These are phyloP conservation scores for Vireo altiloquus DNA, from an alignment of 2,113 vertebrate species.

Conservation along the genomic window DNA sequence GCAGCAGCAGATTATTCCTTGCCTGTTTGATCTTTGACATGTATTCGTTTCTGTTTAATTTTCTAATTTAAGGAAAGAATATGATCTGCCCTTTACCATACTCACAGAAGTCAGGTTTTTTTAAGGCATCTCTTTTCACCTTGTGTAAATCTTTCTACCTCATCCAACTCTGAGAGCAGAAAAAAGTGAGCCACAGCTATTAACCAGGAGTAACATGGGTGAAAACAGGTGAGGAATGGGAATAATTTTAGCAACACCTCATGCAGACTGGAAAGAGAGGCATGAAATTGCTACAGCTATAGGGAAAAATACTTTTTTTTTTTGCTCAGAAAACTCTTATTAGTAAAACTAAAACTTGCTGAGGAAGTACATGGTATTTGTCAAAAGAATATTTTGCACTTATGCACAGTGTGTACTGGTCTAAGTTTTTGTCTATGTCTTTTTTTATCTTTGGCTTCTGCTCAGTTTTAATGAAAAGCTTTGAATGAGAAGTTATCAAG, in stretches of 20 bases:
- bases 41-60: slow-evolving; percentile 50
- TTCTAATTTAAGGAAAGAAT: slow-evolving; percentile 22
- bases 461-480: background rate
- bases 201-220: background rate
- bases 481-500: background rate
- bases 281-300: background rate
- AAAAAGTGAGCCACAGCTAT: background rate
- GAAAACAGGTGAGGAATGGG: background rate
- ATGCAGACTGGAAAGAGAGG: background rate
- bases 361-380: background rate
- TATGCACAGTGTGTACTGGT: background rate
- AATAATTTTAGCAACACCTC: background rate
- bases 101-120: background rate
- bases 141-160: background rate
- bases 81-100: background rate
- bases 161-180: background rate
- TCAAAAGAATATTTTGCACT: background rate
- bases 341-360: background rate
- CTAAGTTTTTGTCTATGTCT: background rate
- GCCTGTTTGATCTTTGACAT: slow-evolving; percentile 48
- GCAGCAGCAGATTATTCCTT: background rate
- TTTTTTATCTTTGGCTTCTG: background rate
- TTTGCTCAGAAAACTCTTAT: background rate
- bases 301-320: background rate
- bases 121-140: background rate